Base-by-base conservation (phyloP, 2,113 vertebrate species). In the Polypterus senegalus region DNA sequence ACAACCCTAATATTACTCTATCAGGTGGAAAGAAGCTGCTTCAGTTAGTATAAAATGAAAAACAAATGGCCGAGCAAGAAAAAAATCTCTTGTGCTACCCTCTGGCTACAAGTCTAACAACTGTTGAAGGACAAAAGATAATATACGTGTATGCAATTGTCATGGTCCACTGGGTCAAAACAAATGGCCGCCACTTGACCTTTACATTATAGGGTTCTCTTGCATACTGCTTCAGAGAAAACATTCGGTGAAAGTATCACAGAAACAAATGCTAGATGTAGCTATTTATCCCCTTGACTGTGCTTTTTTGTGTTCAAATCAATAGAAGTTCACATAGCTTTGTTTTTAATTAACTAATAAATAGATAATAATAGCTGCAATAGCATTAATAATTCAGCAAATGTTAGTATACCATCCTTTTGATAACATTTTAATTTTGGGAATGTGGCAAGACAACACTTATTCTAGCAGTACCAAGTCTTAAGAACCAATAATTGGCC, bases 1-100 rank as follows among this genome's bases (percentile, higher is more conserved):
- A 79, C 85, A 81, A 81, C 76, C 76, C 80, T 83, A 88, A 83
- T 86, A 80, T 85, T 79, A 79, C 83, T 87, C 83, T 81, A 45
- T 68, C 72, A 74, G 73, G 11, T 45, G 68, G 55, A 67, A 72
- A 74, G 68, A 63, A 60, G 48, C 54, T 67, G 67, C 56, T 58
- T 58, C 67, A 76, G 70, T 76, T 64, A 66, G 65, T 72, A 63
- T 56, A 73, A 73, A 54, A 45, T 8, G 56, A 45, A 58, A 62
- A 27, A 27, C 27, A 27, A 72, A 73, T 70, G 70, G 67, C 69
- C n/a, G 57, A 1, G 65, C 47, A 45, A 61, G 64, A 72, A 75
- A 66, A 67, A 73, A 66, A 77, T 65, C 62, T 72, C 65, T 71
- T 67, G 70, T 71, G 60, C 54, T 73, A 51, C 73, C 71, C 69